Conservation (phyloP, 2,888 invertebrate species). For the Drosophila aldrichi region DNA sequence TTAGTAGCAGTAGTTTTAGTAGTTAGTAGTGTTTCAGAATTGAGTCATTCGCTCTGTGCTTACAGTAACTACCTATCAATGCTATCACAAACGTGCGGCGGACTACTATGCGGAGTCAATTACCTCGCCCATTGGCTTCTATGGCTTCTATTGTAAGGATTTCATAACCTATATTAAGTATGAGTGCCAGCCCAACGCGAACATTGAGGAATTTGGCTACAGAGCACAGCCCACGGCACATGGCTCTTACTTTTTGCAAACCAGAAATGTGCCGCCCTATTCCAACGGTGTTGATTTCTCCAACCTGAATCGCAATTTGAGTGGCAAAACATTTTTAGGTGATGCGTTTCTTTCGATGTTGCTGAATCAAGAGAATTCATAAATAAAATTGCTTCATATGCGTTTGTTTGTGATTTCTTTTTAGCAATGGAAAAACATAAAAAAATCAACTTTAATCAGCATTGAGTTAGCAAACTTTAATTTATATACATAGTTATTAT, state of each 20-base stretch:
- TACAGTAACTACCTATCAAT: slow-evolving; percentile 78
- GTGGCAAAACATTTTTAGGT: slow-evolving; percentile 20
- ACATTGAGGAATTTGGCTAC: slow-evolving; percentile 86
- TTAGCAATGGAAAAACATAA: too few species aligned
- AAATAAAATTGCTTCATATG: background rate
- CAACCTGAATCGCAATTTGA: slow-evolving; percentile 17
- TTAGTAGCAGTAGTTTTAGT: slow-evolving; percentile 7
- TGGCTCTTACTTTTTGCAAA: slow-evolving; percentile 86
- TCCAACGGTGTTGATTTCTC: slow-evolving; percentile 47
- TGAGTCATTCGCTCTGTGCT: background rate
- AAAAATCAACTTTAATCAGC: too few species aligned
- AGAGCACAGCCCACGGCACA: slow-evolving; percentile 80
- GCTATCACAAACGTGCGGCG: slow-evolving; percentile 87
- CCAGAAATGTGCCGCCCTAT: slow-evolving; percentile 52
- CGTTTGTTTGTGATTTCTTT: too few species aligned
- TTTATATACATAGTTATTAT: background rate
- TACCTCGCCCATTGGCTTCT: slow-evolving; percentile 85
- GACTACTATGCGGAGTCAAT: slow-evolving; percentile 87
- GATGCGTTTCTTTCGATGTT: background rate
- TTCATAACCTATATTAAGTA: slow-evolving; percentile 85
- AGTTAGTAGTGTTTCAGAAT: too few species aligned
- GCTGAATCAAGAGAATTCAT: too few species aligned
- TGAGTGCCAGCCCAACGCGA: slow-evolving; percentile 82
- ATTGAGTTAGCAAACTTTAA: background rate
- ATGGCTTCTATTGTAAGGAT: slow-evolving; percentile 85